phyloP scores from a whole-genome alignment of 2,888 invertebrate species.

The Plebejus argus region DNA sequence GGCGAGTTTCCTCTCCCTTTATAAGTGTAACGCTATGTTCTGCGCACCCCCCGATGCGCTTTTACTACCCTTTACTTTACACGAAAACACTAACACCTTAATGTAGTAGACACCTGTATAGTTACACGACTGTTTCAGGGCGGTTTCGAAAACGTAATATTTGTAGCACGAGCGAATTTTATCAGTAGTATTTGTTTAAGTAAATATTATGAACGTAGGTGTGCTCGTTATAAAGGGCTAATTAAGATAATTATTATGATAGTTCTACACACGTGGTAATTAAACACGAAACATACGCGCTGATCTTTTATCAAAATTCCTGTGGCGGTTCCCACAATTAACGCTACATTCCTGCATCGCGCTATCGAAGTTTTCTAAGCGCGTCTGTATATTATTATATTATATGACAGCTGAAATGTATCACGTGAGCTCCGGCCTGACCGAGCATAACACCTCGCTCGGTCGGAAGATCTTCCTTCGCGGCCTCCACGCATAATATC shows the following conservation, averaged over 20 bases:
- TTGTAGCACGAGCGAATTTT: conserved; percentile 64
- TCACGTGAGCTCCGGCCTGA: too few relatives aligned
- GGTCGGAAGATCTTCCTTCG: too few relatives aligned
- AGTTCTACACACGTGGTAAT: conserved; percentile 8
- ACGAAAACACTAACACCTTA: conserved; percentile 32
- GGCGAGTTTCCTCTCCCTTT: conserved; percentile 63
- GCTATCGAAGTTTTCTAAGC: too few relatives aligned
- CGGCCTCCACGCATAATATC: too few relatives aligned
- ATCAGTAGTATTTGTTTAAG: conserved; percentile 60
- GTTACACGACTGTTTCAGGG: conserved; percentile 23
- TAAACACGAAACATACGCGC: background rate
- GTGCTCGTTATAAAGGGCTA: conserved; percentile 40
- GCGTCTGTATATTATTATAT: too few relatives aligned
- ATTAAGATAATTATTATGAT: conserved; percentile 36
- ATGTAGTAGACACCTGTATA: conserved; percentile 30
- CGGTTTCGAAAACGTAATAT: conserved; percentile 46
- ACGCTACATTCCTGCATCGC: too few relatives aligned
- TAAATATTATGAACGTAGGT: conserved; percentile 64
- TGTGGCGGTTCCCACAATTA: too few relatives aligned
- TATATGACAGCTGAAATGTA: too few relatives aligned
- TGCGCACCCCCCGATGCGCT: conserved; percentile 74
- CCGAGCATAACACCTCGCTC: too few relatives aligned
- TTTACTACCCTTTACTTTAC: conserved; percentile 44
- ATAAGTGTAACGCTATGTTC: conserved; percentile 61
- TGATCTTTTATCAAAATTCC: background rate